A percentile compares a stretch with the other conserved stretches of the same genome.
Evolutionary conservation across 23 tunicate species (phyloP).

Genomic region (Phallusia fumigata): DNA sequence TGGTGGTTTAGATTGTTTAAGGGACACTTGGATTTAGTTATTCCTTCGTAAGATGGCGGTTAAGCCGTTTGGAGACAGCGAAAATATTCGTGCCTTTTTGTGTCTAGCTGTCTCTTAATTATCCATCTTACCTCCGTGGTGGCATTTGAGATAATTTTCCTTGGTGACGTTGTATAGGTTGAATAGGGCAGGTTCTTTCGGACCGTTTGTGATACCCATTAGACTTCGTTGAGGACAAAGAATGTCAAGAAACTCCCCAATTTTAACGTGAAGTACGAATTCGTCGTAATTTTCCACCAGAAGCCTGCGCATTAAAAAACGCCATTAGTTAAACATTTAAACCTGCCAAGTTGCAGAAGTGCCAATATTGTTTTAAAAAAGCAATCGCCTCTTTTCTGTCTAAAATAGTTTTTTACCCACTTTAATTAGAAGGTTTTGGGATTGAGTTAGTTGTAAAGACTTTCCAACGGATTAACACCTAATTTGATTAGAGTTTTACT

Average conservation of each 20-base stretch:
- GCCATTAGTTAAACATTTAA: too few species aligned
- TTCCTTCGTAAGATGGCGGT: too few species aligned
- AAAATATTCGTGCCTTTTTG: too few species aligned
- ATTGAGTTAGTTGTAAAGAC: neutral
- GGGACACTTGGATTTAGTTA: too few species aligned
- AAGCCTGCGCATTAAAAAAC: neutral
- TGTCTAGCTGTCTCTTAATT: too few species aligned
- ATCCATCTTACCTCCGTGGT: conserved; percentile 49
- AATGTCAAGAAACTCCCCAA: conserved; percentile 86
- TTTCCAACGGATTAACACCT: neutral
- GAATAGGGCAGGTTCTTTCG: conserved; percentile 36
- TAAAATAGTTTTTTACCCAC: too few species aligned
- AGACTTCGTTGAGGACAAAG: conserved; percentile 64
- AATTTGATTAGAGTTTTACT: neutral
- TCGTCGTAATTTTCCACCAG: neutral
- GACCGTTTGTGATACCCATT: conserved; percentile 51
- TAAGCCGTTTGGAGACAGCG: too few species aligned
- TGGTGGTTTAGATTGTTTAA: too few species aligned
- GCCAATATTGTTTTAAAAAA: too few species aligned
- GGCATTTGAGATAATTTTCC: conserved; percentile 45
- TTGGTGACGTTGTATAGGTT: conserved; percentile 75
- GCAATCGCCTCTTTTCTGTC: too few species aligned
- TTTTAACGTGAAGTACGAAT: conserved; percentile 39
- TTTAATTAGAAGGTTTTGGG: too few species aligned
- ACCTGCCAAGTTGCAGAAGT: too few species aligned